Evolutionary conservation across 1,140 invertebrate genomes (phyloP).

Genomic region (Diuraphis noxia): DNA sequence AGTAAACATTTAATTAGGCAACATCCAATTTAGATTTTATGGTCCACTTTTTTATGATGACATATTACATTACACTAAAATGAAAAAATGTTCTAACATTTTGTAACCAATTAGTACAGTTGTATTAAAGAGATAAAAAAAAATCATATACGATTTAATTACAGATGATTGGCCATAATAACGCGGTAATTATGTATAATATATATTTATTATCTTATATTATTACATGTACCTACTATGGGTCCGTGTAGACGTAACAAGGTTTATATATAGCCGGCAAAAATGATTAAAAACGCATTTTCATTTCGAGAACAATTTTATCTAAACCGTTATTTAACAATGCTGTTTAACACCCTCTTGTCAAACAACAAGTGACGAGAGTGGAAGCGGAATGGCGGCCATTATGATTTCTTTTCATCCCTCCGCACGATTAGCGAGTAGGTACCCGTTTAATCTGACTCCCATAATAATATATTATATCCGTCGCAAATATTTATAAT

Average conservation of each 20-base stretch:
- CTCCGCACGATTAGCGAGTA: constrained; percentile 24
- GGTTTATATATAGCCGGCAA: not conserved
- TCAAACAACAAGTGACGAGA: constrained; percentile 28
- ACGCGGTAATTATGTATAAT: constrained; percentile 20
- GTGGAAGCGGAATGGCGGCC: not conserved
- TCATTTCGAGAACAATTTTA: constrained; percentile 5
- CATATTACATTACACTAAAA: not conserved
- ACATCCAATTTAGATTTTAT: not conserved
- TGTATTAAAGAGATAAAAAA: constrained; percentile 5
- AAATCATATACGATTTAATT: not conserved
- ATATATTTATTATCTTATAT: not conserved
- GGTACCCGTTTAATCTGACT: constrained; percentile 47
- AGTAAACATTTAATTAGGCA: not conserved
- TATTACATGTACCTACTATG: not conserved
- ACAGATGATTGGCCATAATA: not conserved
- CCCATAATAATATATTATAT: constrained; percentile 37
- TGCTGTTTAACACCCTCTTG: constrained; percentile 21
- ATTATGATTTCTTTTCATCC: constrained; percentile 44
- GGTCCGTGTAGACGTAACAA: not conserved
- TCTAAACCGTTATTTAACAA: constrained; percentile 29
- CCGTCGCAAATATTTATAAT: constrained; percentile 17
- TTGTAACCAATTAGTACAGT: constrained; percentile 15
- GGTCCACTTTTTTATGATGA: constrained; percentile 6
- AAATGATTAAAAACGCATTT: constrained; percentile 38
- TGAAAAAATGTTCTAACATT: constrained; percentile 3